A percentile compares a stretch with the other conserved stretches of the same genome.
Evolutionary conservation across 1,140 invertebrate genomes (phyloP).

Genomic region (Octopus bimaculoides): DNA sequence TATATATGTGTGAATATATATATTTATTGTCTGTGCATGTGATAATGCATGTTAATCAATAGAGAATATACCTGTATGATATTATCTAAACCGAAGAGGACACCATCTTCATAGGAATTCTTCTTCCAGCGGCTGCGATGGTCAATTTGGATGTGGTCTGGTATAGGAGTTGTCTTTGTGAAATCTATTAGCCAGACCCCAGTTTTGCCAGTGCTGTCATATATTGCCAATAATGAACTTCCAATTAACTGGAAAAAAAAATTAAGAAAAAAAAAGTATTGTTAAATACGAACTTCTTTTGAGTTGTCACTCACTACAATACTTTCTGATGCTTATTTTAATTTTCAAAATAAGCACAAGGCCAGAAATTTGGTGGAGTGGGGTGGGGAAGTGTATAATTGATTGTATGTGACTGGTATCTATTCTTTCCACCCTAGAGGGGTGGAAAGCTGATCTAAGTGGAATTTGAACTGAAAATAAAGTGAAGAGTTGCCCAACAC

Average conservation of each 20-base stretch:
- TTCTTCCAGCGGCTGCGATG: conserved; percentile 87
- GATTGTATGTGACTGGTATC: not conserved
- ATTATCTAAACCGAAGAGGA: conserved; percentile 91
- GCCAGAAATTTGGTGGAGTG: not conserved
- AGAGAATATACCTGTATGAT: conserved; percentile 65
- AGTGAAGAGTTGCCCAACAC: no score
- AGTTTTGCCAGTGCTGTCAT: conserved; percentile 68
- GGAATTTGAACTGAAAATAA: no score
- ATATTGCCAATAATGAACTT: conserved; percentile 91
- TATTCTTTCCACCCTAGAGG: not conserved
- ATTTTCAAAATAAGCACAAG: not conserved
- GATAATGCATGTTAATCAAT: no score
- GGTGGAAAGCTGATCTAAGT: not conserved
- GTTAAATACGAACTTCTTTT: no score
- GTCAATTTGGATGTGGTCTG: conserved; percentile 64
- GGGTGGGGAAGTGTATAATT: not conserved
- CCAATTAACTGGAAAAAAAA: conserved; percentile 77
- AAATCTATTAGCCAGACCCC: conserved; percentile 98
- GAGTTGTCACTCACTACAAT: not conserved
- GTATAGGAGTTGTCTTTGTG: conserved; percentile 80
- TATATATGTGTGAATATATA: no score
- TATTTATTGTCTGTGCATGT: no score
- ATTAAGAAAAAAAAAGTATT: not conserved
- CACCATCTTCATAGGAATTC: conserved; percentile 97
- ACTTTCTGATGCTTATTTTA: not conserved